Evolutionary conservation across 2,888 invertebrate genomes (phyloP).

Genomic region (Aphidius colemani): DNA sequence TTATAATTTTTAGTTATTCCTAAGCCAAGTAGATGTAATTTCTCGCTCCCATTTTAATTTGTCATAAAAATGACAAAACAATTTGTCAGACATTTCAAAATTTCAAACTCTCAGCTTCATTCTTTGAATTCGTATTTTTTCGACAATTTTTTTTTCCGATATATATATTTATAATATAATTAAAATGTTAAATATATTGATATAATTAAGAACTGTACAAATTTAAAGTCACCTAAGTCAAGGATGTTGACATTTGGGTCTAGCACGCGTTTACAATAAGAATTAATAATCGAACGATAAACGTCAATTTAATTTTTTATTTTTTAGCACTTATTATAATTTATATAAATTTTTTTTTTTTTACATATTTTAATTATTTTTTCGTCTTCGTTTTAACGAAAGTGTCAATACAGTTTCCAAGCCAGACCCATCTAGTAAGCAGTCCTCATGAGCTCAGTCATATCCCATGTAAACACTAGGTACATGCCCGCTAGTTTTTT

Average conservation of each 20-base stretch:
- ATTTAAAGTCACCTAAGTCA: constrained; percentile 59
- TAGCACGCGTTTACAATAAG: constrained; percentile 36
- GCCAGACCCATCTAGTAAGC: constrained; percentile 19
- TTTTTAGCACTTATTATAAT: not conserved
- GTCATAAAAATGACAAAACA: no score
- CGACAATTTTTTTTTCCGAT: constrained; percentile 32
- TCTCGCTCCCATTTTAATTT: not conserved
- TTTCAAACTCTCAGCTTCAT: constrained; percentile 28
- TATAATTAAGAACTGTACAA: constrained; percentile 60
- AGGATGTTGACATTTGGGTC: constrained; percentile 52
- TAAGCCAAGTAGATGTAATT: constrained; percentile 31
- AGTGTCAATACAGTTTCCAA: not conserved
- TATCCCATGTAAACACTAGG: constrained; percentile 42
- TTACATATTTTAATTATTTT: constrained; percentile 10
- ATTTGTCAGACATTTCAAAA: constrained; percentile 37
- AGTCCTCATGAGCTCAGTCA: constrained; percentile 17
- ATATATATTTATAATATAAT: constrained; percentile 48
- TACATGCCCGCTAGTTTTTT: constrained; percentile 59
- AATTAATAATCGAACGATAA: not conserved
- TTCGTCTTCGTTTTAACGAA: no score
- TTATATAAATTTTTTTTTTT: constrained; percentile 9
- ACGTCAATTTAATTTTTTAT: constrained; percentile 14
- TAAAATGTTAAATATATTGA: constrained; percentile 59
- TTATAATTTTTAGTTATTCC: constrained; percentile 46
- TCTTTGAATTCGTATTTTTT: constrained; percentile 38